Evolutionary conservation across 2,888 invertebrate species (phyloP).

Genomic region (Athalia rosae): DNA sequence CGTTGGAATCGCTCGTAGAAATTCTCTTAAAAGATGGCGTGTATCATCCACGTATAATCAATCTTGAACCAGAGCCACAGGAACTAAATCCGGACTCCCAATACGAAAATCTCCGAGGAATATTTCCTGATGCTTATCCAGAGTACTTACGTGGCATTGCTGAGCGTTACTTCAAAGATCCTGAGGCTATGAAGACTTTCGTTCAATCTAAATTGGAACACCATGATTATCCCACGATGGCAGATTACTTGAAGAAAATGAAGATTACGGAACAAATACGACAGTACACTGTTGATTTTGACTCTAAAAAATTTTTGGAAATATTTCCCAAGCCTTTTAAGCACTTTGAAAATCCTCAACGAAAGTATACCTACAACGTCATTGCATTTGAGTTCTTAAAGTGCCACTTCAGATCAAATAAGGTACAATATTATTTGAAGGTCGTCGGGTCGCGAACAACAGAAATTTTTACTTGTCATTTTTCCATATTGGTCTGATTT

Average conservation of each 20-base stretch:
- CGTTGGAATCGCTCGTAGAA: conserved; percentile 26
- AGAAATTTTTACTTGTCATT: conserved; percentile 41
- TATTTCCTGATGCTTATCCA: conserved; percentile 68
- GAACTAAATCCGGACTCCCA: conserved; percentile 52
- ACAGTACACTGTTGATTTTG: conserved; percentile 73
- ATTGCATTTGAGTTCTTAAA: conserved; percentile 59
- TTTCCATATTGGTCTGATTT: not conserved
- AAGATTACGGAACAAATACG: conserved; percentile 68
- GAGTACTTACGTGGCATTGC: conserved; percentile 57
- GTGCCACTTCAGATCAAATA: conserved; percentile 50
- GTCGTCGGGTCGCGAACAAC: conserved; percentile 47
- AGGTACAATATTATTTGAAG: conserved; percentile 54
- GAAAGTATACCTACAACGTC: conserved; percentile 48
- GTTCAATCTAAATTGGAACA: conserved; percentile 57
- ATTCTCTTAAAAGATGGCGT: not conserved
- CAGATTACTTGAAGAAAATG: conserved; percentile 53
- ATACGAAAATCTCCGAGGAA: conserved; percentile 55
- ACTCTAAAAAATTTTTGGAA: conserved; percentile 71
- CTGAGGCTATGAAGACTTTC: conserved; percentile 55
- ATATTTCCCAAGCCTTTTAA: conserved; percentile 73
- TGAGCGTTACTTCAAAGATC: conserved; percentile 49
- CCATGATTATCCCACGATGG: conserved; percentile 61
- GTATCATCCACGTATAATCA: conserved; percentile 23
- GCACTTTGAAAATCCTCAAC: conserved; percentile 51
- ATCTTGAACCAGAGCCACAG: conserved; percentile 29